Base-by-base conservation (phyloP, 2,888 invertebrate species). In the Apocheima hispidaria region DNA sequence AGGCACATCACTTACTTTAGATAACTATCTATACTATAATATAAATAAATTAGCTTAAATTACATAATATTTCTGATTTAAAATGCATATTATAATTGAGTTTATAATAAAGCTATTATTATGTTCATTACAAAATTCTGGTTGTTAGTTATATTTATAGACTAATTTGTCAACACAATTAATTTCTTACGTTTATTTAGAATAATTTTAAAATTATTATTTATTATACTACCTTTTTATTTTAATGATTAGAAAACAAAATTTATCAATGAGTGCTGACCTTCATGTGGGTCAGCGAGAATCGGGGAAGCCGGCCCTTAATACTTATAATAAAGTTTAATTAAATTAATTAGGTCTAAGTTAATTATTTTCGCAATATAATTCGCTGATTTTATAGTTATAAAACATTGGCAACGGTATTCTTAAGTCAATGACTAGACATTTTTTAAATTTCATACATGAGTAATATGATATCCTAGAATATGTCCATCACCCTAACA, bases 71-170 rank as follows among this genome's bases (percentile, higher is more conserved):
- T 5, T 38, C 21, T 26, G 30, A 41, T 4, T 40, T 16, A 10
- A 55, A 55, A 38, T 36, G 55, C 18, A 33, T 44, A 44, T 40
- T 16, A 46, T 61, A 56, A 61, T 56, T 55, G 61, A 41, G 14
- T 51, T 40, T 44, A 40, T 38, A 44, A 46, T 51, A 28, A 51
- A 51, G 51, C 38, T 18, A 40, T 51, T 51, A 51, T 40, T 40
- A 51, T 28, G 40, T 38, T 40, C 20, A 51, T 51, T 51, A 51
- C 18, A n/a, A 26, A 40, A 51, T 40, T 40, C 26, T 28, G 40
- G 40, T 40, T 40, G 28, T 40, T 51, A 35, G 33, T 49, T 36
- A 38, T 50, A 40, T 28, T 40, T 51, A 28, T 28, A 7, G 38
- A 30, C 23, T n/a, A 28, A 51, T 51, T 30, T 51, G 40, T 51